phyloP scores from a whole-genome alignment of 2,888 invertebrate species.

The Leucoma salicis region DNA sequence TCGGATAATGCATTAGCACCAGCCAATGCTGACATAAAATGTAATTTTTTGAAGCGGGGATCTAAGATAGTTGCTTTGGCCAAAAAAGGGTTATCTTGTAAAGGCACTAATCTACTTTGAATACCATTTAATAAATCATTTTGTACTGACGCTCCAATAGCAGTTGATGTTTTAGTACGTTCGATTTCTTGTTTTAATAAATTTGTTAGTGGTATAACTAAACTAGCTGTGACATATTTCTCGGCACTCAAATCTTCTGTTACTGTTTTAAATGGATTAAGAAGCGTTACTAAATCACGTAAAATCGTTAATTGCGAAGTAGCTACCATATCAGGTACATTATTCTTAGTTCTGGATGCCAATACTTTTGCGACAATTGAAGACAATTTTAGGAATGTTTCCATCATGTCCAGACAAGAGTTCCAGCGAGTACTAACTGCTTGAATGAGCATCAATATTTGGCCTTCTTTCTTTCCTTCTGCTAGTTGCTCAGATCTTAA shows the following conservation, averaged over 20 bases:
- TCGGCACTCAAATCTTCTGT: slow-evolving; percentile 33
- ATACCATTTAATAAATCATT: slow-evolving; percentile 4
- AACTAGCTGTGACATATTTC: slow-evolving; percentile 29
- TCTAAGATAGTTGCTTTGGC: slow-evolving; percentile 4
- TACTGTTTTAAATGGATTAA: slow-evolving; percentile 19
- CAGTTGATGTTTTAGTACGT: slow-evolving; percentile 18
- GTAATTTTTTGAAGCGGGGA: slow-evolving; percentile 29
- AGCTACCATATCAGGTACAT: slow-evolving; percentile 31
- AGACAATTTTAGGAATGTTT: slow-evolving; percentile 32
- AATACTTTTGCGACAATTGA: slow-evolving; percentile 31
- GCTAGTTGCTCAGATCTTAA: slow-evolving; percentile 31
- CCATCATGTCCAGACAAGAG: slow-evolving; percentile 37
- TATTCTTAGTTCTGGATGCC: slow-evolving; percentile 15
- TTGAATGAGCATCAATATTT: not conserved
- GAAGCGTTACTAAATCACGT: not conserved
- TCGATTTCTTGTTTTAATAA: slow-evolving; percentile 22
- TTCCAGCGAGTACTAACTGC: slow-evolving; percentile 26
- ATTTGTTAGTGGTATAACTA: slow-evolving; percentile 25
- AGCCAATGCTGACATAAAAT: slow-evolving; percentile 23
- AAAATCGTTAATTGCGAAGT: not conserved
- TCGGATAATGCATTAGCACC: slow-evolving; percentile 24
- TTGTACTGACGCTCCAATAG: slow-evolving; percentile 16
- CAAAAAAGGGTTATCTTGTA: slow-evolving; percentile 6
- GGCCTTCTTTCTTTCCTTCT: not conserved
- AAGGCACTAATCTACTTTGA: slow-evolving; percentile 17